Percentiles rank a stretch among this genome's conserved stretches.
These are phyloP conservation scores for Hydractinia symbiolongicarpus DNA, from an alignment of 30 jellyfish, hydroid and myxozoan genomes.

Conservation along the genomic window DNA sequence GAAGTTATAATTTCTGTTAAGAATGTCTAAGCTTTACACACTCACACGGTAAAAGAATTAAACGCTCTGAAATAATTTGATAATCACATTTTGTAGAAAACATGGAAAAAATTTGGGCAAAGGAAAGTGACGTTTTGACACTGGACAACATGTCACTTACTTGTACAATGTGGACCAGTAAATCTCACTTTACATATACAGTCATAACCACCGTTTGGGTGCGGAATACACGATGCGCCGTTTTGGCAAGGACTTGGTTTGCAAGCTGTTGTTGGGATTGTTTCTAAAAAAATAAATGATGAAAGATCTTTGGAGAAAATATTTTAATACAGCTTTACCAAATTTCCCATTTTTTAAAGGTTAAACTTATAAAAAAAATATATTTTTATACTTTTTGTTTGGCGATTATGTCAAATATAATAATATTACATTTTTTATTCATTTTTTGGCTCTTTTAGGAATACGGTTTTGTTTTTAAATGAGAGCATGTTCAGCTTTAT, in stretches of 20 bases:
- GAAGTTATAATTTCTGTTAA: background rate
- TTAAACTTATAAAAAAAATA: background rate
- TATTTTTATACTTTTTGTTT: background rate
- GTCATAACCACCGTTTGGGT: constrained; percentile 48
- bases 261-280: constrained; percentile 8
- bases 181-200: constrained; percentile 71
- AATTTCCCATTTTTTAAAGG: background rate
- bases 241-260: constrained; percentile 46
- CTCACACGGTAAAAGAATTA: too few species aligned
- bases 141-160: constrained; percentile 28
- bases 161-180: constrained; percentile 89
- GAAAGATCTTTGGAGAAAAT: background rate
- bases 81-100: too few species aligned
- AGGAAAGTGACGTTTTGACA: background rate
- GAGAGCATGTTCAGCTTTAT: too few species aligned
- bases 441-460: too few species aligned
- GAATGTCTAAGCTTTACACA: background rate
- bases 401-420: too few species aligned
- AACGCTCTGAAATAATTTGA: too few species aligned
- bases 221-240: constrained; percentile 34
- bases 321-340: background rate
- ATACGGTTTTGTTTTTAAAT: too few species aligned
- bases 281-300: background rate
- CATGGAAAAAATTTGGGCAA: too few species aligned
- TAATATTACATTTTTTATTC: too few species aligned